These are phyloP conservation scores for Actinemys pallida DNA, from an alignment of 2,113 vertebrate species.

Conservation along the genomic window DNA sequence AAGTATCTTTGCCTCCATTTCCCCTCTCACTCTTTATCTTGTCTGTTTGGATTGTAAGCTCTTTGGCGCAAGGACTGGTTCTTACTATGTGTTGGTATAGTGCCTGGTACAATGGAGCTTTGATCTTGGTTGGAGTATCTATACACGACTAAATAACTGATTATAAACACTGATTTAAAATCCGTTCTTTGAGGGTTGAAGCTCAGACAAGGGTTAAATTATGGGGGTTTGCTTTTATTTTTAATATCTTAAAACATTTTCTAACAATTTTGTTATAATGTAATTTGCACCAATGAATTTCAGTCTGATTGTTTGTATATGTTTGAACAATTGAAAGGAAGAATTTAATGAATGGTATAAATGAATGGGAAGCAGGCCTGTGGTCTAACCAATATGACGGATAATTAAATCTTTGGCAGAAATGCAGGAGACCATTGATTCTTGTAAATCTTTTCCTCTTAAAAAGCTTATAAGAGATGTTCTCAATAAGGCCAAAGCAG, in stretches of 20 bases:
- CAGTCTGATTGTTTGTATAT: neutral
- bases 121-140: neutral
- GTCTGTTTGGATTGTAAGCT: neutral
- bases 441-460: neutral
- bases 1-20: neutral
- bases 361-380: neutral
- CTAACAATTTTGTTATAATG: neutral
- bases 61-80: neutral
- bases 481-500: neutral
- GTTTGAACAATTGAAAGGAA: neutral
- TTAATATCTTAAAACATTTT: neutral
- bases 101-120: neutral
- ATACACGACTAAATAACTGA: rapidly evolving
- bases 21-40: neutral
- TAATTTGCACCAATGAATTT: neutral
- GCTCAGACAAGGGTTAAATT: neutral
- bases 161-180: neutral
- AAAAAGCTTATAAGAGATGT: neutral
- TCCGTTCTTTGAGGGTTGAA: neutral
- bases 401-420: neutral
- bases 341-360: neutral
- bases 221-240: neutral
- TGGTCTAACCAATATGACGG: neutral
- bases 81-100: neutral
- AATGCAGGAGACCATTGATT: neutral